A percentile compares a stretch with the other conserved stretches of the same genome.
Evolutionary conservation across 2,797 vertebrate species (phyloP).

Genomic region (Macrochelys suwanniensis): DNA sequence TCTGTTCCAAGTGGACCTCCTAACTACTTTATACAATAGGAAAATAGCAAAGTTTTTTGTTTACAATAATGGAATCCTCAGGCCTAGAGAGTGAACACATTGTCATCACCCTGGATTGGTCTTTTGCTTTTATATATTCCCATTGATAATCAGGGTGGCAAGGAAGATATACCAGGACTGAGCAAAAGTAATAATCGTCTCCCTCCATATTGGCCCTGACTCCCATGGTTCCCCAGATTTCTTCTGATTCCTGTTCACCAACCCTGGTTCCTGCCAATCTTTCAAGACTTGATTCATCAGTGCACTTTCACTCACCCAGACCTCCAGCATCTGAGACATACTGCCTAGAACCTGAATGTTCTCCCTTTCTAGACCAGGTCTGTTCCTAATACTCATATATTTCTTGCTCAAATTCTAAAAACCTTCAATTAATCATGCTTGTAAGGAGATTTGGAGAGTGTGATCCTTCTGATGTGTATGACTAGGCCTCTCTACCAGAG

Average conservation of each 20-base stretch:
- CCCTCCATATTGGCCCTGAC: not conserved
- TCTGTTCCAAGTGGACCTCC: not conserved
- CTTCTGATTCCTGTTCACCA: not conserved
- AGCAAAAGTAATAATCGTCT: not conserved
- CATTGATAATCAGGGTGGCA: not conserved
- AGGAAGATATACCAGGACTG: not conserved
- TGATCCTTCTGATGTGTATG: not conserved
- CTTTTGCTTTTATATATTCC: not conserved
- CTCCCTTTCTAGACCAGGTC: not conserved
- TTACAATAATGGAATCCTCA: not conserved
- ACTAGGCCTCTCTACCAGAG: not conserved
- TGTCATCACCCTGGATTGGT: not conserved
- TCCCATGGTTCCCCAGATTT: not conserved
- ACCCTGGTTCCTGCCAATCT: not conserved
- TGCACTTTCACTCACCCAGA: not conserved
- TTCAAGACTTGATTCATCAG: constrained; percentile 31
- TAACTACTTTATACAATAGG: not conserved
- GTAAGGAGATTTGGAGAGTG: constrained; percentile 9
- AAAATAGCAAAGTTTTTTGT: not conserved
- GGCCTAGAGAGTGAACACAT: not conserved
- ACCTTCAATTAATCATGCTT: constrained; percentile 2
- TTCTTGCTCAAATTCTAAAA: constrained; percentile 6
- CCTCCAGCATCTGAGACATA: not conserved
- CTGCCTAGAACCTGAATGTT: not conserved
- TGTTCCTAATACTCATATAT: not conserved